These are phyloP conservation scores for Dipodomys merriami DNA, from an alignment of 2,113 vertebrate species.

Conservation along the genomic window DNA sequence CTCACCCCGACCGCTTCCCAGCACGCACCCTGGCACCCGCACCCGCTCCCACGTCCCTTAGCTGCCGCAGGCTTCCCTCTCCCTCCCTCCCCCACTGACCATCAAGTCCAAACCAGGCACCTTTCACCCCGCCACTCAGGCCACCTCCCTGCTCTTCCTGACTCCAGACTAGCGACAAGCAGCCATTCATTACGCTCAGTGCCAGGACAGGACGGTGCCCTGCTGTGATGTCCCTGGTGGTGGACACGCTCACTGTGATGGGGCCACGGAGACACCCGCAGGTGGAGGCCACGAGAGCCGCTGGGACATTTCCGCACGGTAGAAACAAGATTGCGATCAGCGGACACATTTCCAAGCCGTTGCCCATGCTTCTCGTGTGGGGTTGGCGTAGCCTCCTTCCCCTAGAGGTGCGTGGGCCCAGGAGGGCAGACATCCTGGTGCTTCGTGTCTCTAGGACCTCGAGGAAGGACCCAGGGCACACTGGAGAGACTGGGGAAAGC, in stretches of 20 bases:
- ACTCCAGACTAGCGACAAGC: background rate
- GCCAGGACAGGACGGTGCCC: rapidly evolving
- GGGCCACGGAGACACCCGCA: rapidly evolving
- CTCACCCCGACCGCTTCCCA: too few relatives aligned
- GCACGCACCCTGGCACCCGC: rapidly evolving
- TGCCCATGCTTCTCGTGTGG: background rate
- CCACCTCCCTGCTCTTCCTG: rapidly evolving
- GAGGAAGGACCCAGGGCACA: background rate
- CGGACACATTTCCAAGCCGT: background rate
- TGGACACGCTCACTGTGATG: background rate
- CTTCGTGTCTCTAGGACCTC: background rate
- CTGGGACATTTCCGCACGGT: too few relatives aligned
- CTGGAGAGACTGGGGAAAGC: background rate
- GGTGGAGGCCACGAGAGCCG: too few relatives aligned
- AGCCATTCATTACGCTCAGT: background rate
- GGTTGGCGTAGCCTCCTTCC: background rate
- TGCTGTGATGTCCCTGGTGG: rapidly evolving
- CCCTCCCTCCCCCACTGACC: background rate
- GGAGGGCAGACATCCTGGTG: rapidly evolving
- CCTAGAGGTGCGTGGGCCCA: rapidly evolving
- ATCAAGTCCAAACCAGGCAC: rapidly evolving
- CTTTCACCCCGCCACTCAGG: rapidly evolving
- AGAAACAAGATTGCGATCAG: rapidly evolving
- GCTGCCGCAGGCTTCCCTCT: too few relatives aligned
- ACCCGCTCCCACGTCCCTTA: background rate